These are phyloP conservation scores for Thaumatotibia leucotreta DNA, from an alignment of 1,140 invertebrate species.

Conservation along the genomic window DNA sequence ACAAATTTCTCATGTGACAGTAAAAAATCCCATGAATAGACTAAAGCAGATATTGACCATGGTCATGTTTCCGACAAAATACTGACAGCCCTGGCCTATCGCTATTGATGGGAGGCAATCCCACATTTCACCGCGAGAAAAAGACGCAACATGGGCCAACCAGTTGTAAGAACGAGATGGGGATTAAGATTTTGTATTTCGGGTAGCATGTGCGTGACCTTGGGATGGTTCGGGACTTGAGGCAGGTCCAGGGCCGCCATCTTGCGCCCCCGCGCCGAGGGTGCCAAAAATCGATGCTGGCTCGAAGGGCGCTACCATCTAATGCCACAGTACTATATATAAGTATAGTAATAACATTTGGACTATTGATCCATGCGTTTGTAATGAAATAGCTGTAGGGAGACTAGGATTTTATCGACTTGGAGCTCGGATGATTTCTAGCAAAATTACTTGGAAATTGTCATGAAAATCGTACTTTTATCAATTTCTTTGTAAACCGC, in stretches of 20 bases:
- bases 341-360: not conserved
- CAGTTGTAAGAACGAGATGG: conserved; percentile 32
- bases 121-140: conserved; percentile 34
- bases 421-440: not conserved
- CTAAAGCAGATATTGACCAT: not conserved
- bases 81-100: conserved; percentile 44
- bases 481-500: no score
- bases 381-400: not conserved
- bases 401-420: not conserved
- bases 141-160: not conserved
- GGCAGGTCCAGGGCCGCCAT: conserved; percentile 65
- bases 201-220: conserved; percentile 58
- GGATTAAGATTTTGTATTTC: conserved; percentile 62
- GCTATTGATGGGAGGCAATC: conserved; percentile 53
- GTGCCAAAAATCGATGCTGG: conserved; percentile 70
- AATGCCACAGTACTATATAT: conserved; percentile 32
- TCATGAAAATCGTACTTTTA: no score
- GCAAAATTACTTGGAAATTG: not conserved
- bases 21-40: not conserved
- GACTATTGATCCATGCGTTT: not conserved
- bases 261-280: conserved; percentile 58
- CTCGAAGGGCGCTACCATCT: conserved; percentile 43
- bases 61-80: conserved; percentile 6
- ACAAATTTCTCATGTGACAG: not conserved
- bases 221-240: conserved; percentile 55